Conservation (phyloP, 2,113 vertebrate genomes). For the Cygnus atratus region DNA sequence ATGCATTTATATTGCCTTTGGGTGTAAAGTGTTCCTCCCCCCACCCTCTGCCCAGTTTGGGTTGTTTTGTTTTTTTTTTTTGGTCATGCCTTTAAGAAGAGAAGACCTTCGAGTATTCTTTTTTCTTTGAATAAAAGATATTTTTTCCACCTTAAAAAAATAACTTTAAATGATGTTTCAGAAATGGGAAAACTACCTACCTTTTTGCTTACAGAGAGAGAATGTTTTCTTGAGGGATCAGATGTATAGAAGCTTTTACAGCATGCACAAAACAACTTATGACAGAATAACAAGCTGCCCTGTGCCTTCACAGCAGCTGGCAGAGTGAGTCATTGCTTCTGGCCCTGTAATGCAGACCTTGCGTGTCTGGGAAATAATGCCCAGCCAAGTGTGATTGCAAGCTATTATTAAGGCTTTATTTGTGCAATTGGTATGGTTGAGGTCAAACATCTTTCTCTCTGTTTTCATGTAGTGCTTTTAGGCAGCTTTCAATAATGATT, state of each 20-base stretch:
- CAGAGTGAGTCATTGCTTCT: constrained; percentile 67
- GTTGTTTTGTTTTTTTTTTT: background rate
- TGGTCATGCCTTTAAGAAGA: background rate
- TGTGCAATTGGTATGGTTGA: constrained; percentile 65
- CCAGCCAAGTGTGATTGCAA: constrained; percentile 73
- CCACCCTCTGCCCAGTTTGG: too few relatives aligned
- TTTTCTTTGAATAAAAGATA: background rate
- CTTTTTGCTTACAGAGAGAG: background rate
- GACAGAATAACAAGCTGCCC: constrained; percentile 60
- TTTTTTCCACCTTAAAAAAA: background rate
- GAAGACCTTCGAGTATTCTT: background rate
- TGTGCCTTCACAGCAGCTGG: constrained; percentile 66
- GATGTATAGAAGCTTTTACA: constrained; percentile 40
- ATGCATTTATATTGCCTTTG: accelerated
- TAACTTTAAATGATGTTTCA: background rate
- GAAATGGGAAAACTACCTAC: background rate
- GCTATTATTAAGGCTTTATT: constrained; percentile 75
- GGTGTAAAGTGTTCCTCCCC: background rate
- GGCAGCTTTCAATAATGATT: constrained; percentile 46
- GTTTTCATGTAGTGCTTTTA: constrained; percentile 41
- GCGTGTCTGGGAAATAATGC: constrained; percentile 71
- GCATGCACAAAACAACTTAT: constrained; percentile 1
- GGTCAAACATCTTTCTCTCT: constrained; percentile 64
- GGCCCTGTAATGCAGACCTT: constrained; percentile 65
- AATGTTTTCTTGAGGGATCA: constrained; percentile 26